Base-by-base conservation (phyloP, 2,797 vertebrate genomes). In the Adrianichthys oophorus region DNA sequence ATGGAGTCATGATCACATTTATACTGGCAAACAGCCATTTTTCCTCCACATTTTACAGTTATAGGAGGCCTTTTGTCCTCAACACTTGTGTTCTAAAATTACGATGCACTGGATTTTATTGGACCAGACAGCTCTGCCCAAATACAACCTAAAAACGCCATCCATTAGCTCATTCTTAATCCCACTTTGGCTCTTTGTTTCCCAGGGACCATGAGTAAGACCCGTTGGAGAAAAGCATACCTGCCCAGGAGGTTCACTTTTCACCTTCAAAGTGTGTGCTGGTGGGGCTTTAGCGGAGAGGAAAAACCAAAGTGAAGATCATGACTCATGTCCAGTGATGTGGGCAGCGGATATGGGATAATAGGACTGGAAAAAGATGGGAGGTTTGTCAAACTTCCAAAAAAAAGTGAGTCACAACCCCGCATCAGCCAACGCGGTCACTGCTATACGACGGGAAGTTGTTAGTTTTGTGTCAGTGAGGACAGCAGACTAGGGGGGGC, bases 121-220 rank as follows among this genome's bases (percentile, higher is more conserved):
- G 10, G 58, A 54, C 59, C 53, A 74, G 70, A 66, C 65, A 65
- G 74, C 65, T 69, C 73, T 67, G 49, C 74, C 73, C 76, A 65
- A 56, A 72, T 55, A 60, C 70, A 72, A 74, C 74, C 65, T 54
- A 68, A 73, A 79, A 76, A 68, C 68, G 75, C 74, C 65, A 59
- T 64, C 61, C 64, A 82, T 90, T 79, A 84, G 80, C 76, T 89
- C 83, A 88, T 73, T 65, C 82, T 88, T 84, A 88, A 32, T 80
- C 80, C 87, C 87, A 84, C 68, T 72, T 65, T 50, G 64, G 67
- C 70, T 62, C 62, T 70, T 60, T 80, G 74, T 67, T 82, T 76
- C 80, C 57, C 45, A 56, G 72, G 79, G 73, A 81, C 59, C 54
- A 85, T 88, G 85, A 86, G 68, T 81, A 78, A 85, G 68, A 85